Conservation (phyloP, 64 coral and sea anemone species). For the Montipora capricornis region DNA sequence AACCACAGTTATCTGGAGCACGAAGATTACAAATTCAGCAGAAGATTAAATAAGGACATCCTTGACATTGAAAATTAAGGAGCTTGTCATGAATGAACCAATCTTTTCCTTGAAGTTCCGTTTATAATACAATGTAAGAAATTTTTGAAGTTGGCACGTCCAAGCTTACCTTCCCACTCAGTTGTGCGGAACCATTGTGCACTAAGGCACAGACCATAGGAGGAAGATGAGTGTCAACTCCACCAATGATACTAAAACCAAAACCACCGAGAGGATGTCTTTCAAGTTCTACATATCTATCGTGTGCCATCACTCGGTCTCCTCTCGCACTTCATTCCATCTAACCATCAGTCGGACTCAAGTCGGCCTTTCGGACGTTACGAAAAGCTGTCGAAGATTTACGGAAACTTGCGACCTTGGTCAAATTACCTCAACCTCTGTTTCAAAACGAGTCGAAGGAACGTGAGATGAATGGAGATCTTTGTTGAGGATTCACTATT, state of each 20-base stretch:
- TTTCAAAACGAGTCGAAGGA: too few species aligned
- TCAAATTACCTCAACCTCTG: too few species aligned
- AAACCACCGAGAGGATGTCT: slow-evolving; percentile 92
- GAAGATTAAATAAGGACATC: not conserved
- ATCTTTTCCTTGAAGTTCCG: too few species aligned
- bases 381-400: not conserved
- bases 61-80: not conserved
- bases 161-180: slow-evolving; percentile 80
- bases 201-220: slow-evolving; percentile 98
- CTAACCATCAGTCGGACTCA: not conserved
- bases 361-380: not conserved
- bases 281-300: slow-evolving; percentile 91
- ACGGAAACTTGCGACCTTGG: not conserved
- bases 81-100: not conserved
- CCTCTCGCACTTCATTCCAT: slow-evolving; percentile 25
- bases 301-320: slow-evolving; percentile 56
- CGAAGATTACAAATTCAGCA: not conserved
- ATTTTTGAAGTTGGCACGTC: too few species aligned
- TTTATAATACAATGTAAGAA: too few species aligned
- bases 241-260: slow-evolving; percentile 99
- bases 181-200: slow-evolving; percentile 94
- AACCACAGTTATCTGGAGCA: not conserved
- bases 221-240: slow-evolving; percentile 91
- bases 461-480: too few species aligned
- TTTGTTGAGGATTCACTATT: too few species aligned